Evolutionary conservation across 2,797 vertebrate species (phyloP), one percentile per base, ranked within the genome.

Genomic region (Tadarida brasiliensis): DNA sequence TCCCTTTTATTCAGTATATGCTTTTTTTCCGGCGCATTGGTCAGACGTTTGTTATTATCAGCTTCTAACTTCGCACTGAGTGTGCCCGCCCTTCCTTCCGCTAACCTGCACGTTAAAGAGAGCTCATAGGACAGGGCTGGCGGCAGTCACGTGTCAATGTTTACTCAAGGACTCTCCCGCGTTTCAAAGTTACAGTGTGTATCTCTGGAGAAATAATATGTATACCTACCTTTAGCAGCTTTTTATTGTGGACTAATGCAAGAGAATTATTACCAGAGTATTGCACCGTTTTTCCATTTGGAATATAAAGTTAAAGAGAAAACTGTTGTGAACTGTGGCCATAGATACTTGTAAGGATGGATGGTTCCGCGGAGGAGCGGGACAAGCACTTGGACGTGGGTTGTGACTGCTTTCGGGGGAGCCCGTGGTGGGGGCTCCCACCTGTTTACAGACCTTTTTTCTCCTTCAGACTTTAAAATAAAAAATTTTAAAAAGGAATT

Each of bases 21-120:
- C 97, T 98, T 98, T 98, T 98, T 97, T 70, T 56, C 39, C 39
- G 54, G 91, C 93, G 98, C 98, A 98, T 99, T 98, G 98, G 98
- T 98, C 98, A 98, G 98, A 98, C 94, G 98, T 99, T 99, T 98
- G 98, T 99, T 99, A 98, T 98, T 99, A 98, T 99, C 99, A 98
- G 99, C 99, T 99, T 99, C 99, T 99, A 99, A 99, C 98, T 99
- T 99, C 99, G 99, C 99, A 99, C 99, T 99, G 99, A 99, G 99
- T 99, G 99, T 99, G 99, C 99, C 98, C 98, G 98, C 99, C 99
- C 99, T 99, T 99, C 99, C 98, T 98, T 98, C 98, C 98, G 99
- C 99, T 99, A 98, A 99, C 96, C 96, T 97, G 70, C n/a, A 65
- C 2, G 1, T 3, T 30, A 65, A 65, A 97, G 98, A 98, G 95